Percentiles rank a stretch among this genome's conserved stretches.
These are phyloP conservation scores for Xylophagus ater DNA, from an alignment of 2,888 invertebrate species.

Conservation along the genomic window DNA sequence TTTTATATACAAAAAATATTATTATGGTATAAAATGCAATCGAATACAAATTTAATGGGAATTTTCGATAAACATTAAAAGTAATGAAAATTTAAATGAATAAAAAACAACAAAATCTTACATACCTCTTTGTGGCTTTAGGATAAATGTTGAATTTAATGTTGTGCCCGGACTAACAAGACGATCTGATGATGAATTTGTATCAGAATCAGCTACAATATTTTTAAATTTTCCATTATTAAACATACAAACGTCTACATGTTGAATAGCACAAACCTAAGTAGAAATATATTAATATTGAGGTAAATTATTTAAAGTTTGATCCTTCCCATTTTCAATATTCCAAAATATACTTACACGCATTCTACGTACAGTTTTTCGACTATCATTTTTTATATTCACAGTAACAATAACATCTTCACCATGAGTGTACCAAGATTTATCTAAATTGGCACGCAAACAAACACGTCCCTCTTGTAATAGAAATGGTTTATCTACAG, in stretches of 20 bases:
- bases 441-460: constrained; percentile 68
- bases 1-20: neutral
- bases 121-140: constrained; percentile 54
- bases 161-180: constrained; percentile 53
- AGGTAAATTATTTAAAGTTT: neutral
- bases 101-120: constrained; percentile 2
- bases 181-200: constrained; percentile 38
- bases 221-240: constrained; percentile 91
- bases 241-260: constrained; percentile 90
- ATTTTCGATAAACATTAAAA: neutral
- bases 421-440: constrained; percentile 71
- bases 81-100: neutral
- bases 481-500: constrained; percentile 72
- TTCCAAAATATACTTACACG: constrained; percentile 48
- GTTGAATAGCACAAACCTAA: constrained; percentile 74
- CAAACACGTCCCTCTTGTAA: constrained; percentile 73
- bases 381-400: constrained; percentile 66
- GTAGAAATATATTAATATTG: constrained; percentile 5
- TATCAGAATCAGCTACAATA: constrained; percentile 61
- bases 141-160: constrained; percentile 50
- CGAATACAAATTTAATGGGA: neutral
- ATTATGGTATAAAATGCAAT: neutral
- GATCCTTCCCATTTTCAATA: neutral
- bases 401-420: constrained; percentile 67
- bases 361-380: constrained; percentile 70